Evolutionary conservation across 1,140 invertebrate species (phyloP).

Genomic region (Tribolium madens): DNA sequence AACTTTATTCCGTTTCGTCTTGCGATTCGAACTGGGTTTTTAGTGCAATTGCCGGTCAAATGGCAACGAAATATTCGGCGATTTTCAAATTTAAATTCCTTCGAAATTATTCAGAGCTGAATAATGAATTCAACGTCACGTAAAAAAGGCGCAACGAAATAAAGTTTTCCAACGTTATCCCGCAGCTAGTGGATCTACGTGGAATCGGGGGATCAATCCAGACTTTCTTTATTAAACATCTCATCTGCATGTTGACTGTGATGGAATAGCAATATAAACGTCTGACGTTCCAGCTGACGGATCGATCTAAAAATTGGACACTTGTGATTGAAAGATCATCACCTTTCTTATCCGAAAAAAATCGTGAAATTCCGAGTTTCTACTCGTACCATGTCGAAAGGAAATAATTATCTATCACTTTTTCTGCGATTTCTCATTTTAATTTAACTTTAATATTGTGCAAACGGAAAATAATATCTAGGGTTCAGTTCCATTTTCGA

Average conservation of each 20-base stretch:
- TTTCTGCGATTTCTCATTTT: too few relatives aligned
- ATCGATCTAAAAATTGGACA: constrained; percentile 45
- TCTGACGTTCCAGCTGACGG: constrained; percentile 35
- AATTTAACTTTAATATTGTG: too few relatives aligned
- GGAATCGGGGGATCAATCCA: constrained; percentile 42
- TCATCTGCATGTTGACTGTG: constrained; percentile 57
- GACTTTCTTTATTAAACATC: constrained; percentile 57
- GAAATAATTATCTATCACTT: too few relatives aligned
- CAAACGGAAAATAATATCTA: too few relatives aligned
- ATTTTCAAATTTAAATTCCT: constrained; percentile 39
- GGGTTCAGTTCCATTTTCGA: too few relatives aligned
- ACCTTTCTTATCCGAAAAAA: background rate
- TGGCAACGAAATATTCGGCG: constrained; percentile 24
- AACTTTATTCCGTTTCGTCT: constrained; percentile 44
- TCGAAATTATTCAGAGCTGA: constrained; percentile 30
- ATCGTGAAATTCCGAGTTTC: background rate
- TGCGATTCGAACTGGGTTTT: constrained; percentile 19
- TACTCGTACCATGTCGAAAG: background rate
- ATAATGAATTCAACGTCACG: constrained; percentile 38
- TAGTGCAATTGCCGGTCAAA: constrained; percentile 14
- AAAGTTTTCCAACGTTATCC: constrained; percentile 28
- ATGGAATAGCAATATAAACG: constrained; percentile 56
- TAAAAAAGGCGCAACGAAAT: constrained; percentile 38
- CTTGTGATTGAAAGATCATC: constrained; percentile 47
- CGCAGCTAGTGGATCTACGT: constrained; percentile 32